Evolutionary conservation across 2,888 invertebrate species (phyloP), one percentile per base, ranked within the genome.

Genomic region (Serripes groenlandicus): DNA sequence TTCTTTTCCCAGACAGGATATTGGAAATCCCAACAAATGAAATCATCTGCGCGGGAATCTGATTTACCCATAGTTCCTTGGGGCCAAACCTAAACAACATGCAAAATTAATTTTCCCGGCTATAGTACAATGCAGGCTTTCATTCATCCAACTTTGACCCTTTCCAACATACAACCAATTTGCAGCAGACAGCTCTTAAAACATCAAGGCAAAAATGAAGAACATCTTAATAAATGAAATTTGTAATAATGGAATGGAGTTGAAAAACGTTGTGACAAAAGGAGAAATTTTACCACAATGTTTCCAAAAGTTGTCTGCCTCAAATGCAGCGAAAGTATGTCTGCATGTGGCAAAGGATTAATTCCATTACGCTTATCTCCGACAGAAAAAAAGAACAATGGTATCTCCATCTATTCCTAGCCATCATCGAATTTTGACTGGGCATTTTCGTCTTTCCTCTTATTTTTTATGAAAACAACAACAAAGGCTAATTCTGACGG

Each of bases 1-100:
- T 66, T 66, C 66, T 42, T 66, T 42, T 37, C 35, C 42, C 42
- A 66, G 66, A 66, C 66, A 66, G 66, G 66, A 66, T 66, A 66
- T 66, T 66, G 66, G 66, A 66, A 66, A 66, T 66, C 42, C 66
- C 66, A 37, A 66, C 66, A 66, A 66, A 66, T 66, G 66, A 66
- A 66, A 66, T 66, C 66, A 66, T 66, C 66, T 66, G n/a, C 37
- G 66, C 66, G 66, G 42, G 26, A 66, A 66, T 66, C 66, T 42
- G 66, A 66, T 66, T 66, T 66, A 66, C 66, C 66, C 66, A 66
- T 66, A 42, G 28, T 66, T 37, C 66, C 66, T 66, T 66, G 1
- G 42, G 66, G 66, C 66, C 11, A 66, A 37, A 66, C 42, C 66
- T 42, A 42, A 66, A 42, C 66, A 42, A 66, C 66, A 66, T 42